phyloP scores from a whole-genome alignment of 2,113 vertebrate genomes.

The Ia io region DNA sequence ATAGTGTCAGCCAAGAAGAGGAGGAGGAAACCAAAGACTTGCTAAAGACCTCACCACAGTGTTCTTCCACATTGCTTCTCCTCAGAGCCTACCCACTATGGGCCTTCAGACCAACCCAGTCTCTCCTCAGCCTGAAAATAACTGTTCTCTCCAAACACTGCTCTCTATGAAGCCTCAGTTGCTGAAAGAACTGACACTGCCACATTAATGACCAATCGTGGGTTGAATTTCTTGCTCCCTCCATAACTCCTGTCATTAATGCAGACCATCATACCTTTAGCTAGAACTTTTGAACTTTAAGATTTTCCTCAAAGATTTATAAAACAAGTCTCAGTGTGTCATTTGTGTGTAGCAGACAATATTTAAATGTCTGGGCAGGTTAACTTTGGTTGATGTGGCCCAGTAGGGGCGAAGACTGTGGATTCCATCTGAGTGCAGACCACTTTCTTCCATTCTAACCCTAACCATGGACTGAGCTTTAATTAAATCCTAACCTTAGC shows the following conservation, averaged over 20 bases:
- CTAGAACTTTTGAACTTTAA: neutral
- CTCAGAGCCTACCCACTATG: neutral
- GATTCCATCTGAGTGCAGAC: neutral
- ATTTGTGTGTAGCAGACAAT: neutral
- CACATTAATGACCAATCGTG: neutral
- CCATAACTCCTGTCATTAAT: neutral
- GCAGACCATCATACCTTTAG: neutral
- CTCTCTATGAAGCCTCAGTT: neutral
- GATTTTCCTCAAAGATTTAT: constrained; percentile 33
- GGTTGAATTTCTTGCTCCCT: neutral
- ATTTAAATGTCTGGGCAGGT: neutral
- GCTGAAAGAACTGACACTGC: neutral
- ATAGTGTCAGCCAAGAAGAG: neutral
- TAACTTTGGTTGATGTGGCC: neutral
- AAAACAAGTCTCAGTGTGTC: neutral
- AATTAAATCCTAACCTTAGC: neutral
- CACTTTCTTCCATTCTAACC: neutral
- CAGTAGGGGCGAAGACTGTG: neutral
- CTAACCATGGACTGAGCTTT: neutral
- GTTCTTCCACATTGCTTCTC: neutral
- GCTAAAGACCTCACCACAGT: neutral
- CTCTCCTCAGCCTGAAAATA: constrained; percentile 3
- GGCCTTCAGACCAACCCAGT: neutral
- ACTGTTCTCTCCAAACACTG: neutral
- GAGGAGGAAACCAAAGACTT: neutral